phyloP scores from a whole-genome alignment of 2,113 vertebrate genomes.

The Coregonus clupeaformis region DNA sequence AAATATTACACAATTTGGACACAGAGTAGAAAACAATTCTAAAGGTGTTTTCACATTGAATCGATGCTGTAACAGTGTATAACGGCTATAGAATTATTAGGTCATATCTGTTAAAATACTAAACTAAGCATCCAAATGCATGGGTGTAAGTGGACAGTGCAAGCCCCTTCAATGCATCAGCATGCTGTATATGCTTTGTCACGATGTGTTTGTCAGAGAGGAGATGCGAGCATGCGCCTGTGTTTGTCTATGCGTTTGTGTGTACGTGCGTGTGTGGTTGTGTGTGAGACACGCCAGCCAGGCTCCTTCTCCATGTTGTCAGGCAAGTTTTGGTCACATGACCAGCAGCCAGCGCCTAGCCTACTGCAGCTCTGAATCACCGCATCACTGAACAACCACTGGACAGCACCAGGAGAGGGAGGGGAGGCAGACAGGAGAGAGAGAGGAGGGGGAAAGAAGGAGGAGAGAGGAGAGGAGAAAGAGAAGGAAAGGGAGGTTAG shows the following conservation, averaged over 20 bases:
- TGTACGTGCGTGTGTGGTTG: conserved; percentile 8
- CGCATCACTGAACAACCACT: conserved; percentile 34
- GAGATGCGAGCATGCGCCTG: conserved; percentile 17
- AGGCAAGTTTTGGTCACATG: conserved; percentile 79
- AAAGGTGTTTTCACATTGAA: too few relatives aligned
- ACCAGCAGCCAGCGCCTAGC: conserved; percentile 65
- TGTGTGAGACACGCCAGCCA: conserved; percentile 17
- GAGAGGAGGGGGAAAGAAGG: not conserved
- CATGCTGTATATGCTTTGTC: not conserved
- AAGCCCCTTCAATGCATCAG: not conserved
- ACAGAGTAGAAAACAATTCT: too few relatives aligned
- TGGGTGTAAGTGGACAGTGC: not conserved
- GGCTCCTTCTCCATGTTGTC: conserved; percentile 74
- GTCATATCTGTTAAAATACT: not conserved
- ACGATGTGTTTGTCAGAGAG: conserved; percentile 14
- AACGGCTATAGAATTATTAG: not conserved
- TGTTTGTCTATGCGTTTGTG: conserved; percentile 7
- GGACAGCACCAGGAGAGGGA: conserved; percentile 27
- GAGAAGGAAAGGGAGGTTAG: too few relatives aligned
- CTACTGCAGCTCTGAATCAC: conserved; percentile 66
- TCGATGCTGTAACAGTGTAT: too few relatives aligned
- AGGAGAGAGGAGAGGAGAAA: not conserved
- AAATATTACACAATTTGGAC: too few relatives aligned
- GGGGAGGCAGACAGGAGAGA: too few relatives aligned
- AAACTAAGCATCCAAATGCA: not conserved